Base-by-base conservation (phyloP, 2,888 invertebrate genomes). In the Sminthurinus aureus region DNA sequence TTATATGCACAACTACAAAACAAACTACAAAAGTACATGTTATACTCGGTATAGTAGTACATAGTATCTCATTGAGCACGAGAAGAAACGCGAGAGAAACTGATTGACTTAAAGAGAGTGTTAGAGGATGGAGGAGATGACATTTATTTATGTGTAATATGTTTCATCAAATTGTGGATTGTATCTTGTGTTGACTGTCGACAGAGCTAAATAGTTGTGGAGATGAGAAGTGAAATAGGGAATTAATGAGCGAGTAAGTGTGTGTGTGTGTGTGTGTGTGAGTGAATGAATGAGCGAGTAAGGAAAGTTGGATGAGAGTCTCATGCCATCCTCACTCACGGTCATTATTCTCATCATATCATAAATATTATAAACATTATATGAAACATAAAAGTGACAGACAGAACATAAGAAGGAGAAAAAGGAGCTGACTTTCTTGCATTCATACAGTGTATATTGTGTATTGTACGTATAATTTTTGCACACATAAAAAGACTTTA, bases 141-240 rank as follows among this genome's bases (percentile, higher is more conserved):
- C 67, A 67, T 67, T 67, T 67, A 67, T 67, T 67, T 67, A 67
- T 67, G 67, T 67, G 6, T 58, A 58, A 11, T 58, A 6, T 67
- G 15, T 67, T 67, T 67, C 67, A 8, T 67, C 67, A 67, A 67
- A 67, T 67, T 67, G 67, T n/a, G n/a, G 67, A n/a, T 8, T n/a
- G 67, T 58, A 15, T 58, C 11, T 58, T 9, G 11, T n/a, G 15
- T 13, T 67, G 67, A n/a, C n/a, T 67, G 67, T 67, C n/a, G 67
- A 67, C n/a, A 67, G 67, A 67, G 67, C 15, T 13, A 67, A 20
- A 67, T 13, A 67, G 67, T 13, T 13, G 20, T 13, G 20, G 20
- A 67, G 20, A 67, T 67, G 67, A 67, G 67, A 67, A 67, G n/a
- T 67, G 15, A 6, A 67, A 67, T 67, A 8, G 67, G 15, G 67